A percentile compares a stretch with the other conserved stretches of the same genome.
Evolutionary conservation across 2,113 vertebrate species (phyloP).

Genomic region (Holacanthus passer): DNA sequence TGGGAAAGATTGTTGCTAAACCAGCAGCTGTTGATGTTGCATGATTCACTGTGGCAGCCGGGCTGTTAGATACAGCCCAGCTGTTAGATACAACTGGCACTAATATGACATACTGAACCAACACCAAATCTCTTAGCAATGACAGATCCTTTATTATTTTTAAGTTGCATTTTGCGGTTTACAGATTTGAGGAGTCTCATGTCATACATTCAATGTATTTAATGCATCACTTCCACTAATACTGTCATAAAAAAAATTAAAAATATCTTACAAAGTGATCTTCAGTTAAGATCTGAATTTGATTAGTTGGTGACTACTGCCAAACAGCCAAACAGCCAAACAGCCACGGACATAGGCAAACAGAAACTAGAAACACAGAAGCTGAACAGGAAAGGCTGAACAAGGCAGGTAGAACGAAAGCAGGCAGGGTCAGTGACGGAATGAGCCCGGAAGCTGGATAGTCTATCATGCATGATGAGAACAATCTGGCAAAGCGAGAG

Average conservation of each 20-base stretch:
- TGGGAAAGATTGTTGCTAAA: conserved; percentile 7
- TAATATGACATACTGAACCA: neutral
- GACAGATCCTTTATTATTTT: neutral
- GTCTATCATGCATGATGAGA: too few species aligned
- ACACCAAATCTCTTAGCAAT: neutral
- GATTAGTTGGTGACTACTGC: neutral
- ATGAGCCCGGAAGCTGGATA: too few species aligned
- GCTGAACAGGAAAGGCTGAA: too few species aligned
- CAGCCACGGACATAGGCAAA: too few species aligned
- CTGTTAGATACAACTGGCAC: neutral
- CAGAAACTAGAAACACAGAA: too few species aligned
- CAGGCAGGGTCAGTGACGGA: too few species aligned
- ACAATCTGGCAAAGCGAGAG: too few species aligned
- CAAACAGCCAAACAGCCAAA: too few species aligned
- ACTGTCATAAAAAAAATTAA: neutral
- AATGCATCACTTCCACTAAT: neutral
- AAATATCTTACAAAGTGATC: neutral
- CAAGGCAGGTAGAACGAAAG: too few species aligned
- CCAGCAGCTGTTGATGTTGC: neutral
- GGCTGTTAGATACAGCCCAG: too few species aligned
- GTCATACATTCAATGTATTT: neutral
- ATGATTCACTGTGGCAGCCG: conserved; percentile 11
- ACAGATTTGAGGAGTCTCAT: neutral
- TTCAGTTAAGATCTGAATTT: neutral
- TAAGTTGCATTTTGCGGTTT: neutral